A percentile compares a stretch with the other conserved stretches of the same genome.
phyloP scores from a whole-genome alignment of 2,797 vertebrate genomes.

The Diplodus puntazzo region DNA sequence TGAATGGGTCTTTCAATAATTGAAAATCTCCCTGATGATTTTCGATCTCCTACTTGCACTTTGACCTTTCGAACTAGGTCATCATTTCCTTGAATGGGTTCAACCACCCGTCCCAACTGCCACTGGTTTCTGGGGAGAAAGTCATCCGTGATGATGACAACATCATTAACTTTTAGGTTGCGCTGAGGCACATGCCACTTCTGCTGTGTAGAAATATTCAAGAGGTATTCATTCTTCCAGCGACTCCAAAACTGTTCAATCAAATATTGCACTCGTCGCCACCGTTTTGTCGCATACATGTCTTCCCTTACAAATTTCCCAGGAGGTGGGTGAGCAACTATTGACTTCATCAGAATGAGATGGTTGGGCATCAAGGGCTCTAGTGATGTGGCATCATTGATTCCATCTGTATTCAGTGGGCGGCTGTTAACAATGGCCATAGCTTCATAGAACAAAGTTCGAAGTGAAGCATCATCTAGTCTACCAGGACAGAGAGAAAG shows the following conservation, averaged over 20 bases:
- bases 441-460: neutral
- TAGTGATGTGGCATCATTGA: neutral
- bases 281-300: neutral
- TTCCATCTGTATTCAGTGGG: neutral
- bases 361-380: neutral
- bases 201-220: neutral
- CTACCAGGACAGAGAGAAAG: neutral
- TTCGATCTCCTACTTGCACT: no score
- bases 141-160: no score
- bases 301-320: neutral
- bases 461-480: neutral
- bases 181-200: neutral
- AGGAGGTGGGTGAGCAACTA: neutral
- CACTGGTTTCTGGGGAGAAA: no score
- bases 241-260: neutral
- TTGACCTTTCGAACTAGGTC: no score
- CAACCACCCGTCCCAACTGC: no score
- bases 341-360: neutral
- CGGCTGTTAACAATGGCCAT: neutral
- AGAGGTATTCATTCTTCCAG: neutral
- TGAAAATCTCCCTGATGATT: no score
- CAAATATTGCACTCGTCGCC: neutral
- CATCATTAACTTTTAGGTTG: neutral
- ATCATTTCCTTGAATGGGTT: no score
- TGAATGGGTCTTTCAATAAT: no score